phyloP scores from a whole-genome alignment of 2,797 vertebrate genomes.

The Clarias platycephalus region DNA sequence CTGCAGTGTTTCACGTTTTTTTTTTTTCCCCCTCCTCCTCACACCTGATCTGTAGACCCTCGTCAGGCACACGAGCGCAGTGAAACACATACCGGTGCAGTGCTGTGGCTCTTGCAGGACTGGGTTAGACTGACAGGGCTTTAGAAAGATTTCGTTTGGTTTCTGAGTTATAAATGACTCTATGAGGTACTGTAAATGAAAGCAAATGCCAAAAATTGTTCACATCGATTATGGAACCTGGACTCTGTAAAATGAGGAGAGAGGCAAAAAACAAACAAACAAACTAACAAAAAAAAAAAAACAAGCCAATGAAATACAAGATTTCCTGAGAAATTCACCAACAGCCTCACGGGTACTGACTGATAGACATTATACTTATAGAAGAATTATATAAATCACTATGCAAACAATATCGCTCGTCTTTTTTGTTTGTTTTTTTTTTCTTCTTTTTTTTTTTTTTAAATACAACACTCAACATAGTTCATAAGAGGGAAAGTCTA shows the following conservation, averaged over 20 bases:
- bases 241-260: slow-evolving; percentile 42
- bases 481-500: slow-evolving; percentile 57
- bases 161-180: slow-evolving; percentile 30
- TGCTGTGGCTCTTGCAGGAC: not conserved
- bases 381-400: slow-evolving; percentile 55
- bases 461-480: slow-evolving; percentile 58
- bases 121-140: not conserved
- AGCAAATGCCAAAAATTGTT: slow-evolving; percentile 23
- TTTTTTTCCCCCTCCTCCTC: no score
- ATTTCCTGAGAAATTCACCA: slow-evolving; percentile 93
- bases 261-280: slow-evolving; percentile 65
- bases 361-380: slow-evolving; percentile 68
- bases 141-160: not conserved
- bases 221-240: slow-evolving; percentile 35
- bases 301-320: slow-evolving; percentile 78
- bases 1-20: not conserved
- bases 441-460: slow-evolving; percentile 41
- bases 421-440: not conserved
- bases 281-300: slow-evolving; percentile 51
- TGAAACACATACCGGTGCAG: not conserved
- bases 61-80: not conserved
- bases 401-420: slow-evolving; percentile 54
- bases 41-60: not conserved
- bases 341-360: slow-evolving; percentile 88
- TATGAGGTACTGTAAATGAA: slow-evolving; percentile 43